Percentiles rank a stretch among this genome's conserved stretches.
phyloP scores from a whole-genome alignment of 1,140 invertebrate species.

The Dreissena rostriformis region DNA sequence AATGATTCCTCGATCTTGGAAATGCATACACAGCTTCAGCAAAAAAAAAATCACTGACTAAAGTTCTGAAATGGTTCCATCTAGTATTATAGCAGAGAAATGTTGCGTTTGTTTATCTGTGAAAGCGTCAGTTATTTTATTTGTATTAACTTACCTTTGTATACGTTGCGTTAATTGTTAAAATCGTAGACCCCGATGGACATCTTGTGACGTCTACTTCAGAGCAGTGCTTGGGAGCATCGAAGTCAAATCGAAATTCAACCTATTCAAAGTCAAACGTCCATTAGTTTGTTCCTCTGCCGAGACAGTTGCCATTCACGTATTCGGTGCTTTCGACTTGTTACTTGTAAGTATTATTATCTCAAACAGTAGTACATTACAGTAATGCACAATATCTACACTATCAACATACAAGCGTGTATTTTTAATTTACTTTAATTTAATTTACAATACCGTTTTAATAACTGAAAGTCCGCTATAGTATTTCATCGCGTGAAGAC shows the following conservation, averaged over 20 bases:
- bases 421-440: not conserved
- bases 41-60: not conserved
- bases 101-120: not conserved
- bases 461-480: not conserved
- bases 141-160: conserved; percentile 17
- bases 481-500: not conserved
- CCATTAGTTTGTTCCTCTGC: no score
- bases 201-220: not conserved
- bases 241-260: conserved; percentile 35
- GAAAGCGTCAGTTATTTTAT: no score
- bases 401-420: not conserved
- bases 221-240: conserved; percentile 29
- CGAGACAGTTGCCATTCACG: no score
- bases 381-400: not conserved
- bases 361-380: not conserved
- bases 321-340: no score
- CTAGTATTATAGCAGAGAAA: not conserved
- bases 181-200: not conserved
- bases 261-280: not conserved
- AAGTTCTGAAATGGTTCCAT: not conserved
- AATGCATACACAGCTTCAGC: not conserved
- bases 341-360: no score
- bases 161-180: not conserved
- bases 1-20: not conserved
- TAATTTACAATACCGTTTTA: conserved; percentile 10